These are phyloP conservation scores for Amazona vittata DNA, from an alignment of 2,113 vertebrate species.

Conservation along the genomic window DNA sequence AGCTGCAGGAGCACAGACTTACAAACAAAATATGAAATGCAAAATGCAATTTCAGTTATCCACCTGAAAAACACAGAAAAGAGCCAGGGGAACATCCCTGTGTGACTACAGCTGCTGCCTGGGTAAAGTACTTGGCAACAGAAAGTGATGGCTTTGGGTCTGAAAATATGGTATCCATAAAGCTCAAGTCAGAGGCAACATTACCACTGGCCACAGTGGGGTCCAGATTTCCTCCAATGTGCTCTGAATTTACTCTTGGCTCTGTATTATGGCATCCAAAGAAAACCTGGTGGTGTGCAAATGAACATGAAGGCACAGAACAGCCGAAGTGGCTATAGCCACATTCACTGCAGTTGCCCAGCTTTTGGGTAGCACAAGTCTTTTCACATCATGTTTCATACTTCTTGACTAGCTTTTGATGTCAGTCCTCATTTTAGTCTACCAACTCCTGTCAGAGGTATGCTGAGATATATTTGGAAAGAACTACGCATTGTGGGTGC, in stretches of 20 bases:
- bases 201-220: background rate
- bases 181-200: background rate
- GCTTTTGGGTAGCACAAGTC: background rate
- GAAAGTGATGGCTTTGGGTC: background rate
- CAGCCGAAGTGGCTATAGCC: background rate
- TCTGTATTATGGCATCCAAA: background rate
- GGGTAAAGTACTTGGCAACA: background rate
- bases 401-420: background rate
- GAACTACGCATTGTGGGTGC: background rate
- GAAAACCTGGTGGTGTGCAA: background rate
- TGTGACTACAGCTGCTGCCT: rapidly evolving
- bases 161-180: background rate
- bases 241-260: background rate
- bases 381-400: background rate
- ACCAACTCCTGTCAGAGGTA: background rate
- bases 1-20: background rate
- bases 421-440: background rate
- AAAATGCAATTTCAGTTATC: background rate
- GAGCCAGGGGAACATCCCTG: background rate
- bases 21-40: background rate
- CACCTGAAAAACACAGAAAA: background rate
- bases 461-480: background rate
- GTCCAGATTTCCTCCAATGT: background rate
- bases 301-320: background rate
- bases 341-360: background rate